Percentiles rank a stretch among this genome's conserved stretches.
Conservation (phyloP, 2,797 vertebrate genomes). For the Chromis chromis region DNA sequence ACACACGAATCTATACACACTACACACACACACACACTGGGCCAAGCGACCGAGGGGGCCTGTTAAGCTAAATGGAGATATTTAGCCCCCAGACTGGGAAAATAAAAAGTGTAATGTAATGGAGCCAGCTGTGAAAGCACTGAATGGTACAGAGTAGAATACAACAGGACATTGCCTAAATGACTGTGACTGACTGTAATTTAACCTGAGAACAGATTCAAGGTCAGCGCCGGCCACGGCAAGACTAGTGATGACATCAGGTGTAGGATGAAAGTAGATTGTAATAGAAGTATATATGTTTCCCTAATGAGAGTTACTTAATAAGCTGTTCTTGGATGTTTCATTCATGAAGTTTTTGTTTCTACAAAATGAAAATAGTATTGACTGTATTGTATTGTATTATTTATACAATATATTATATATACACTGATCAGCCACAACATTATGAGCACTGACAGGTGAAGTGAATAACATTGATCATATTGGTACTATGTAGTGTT, state of each 20-base stretch:
- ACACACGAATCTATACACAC: slow-evolving; percentile 13
- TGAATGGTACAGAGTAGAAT: slow-evolving; percentile 62
- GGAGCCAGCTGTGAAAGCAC: slow-evolving; percentile 81
- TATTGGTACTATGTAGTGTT: too few relatives aligned
- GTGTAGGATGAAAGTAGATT: background rate
- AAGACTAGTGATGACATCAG: slow-evolving; percentile 10
- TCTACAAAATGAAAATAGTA: background rate
- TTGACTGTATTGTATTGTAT: too few relatives aligned
- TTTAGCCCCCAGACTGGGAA: slow-evolving; percentile 79
- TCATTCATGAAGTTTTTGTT: too few relatives aligned
- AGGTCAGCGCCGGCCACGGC: slow-evolving; percentile 18
- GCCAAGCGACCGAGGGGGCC: slow-evolving; percentile 63
- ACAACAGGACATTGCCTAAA: slow-evolving; percentile 38
- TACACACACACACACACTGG: slow-evolving; percentile 34
- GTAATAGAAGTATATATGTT: background rate
- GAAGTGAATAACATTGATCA: too few relatives aligned
- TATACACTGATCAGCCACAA: too few relatives aligned
- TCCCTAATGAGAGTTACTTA: slow-evolving; percentile 6
- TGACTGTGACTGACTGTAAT: slow-evolving; percentile 8
- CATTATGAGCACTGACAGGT: too few relatives aligned
- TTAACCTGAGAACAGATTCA: slow-evolving; percentile 34
- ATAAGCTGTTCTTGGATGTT: background rate
- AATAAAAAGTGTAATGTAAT: slow-evolving; percentile 83
- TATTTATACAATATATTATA: too few relatives aligned
- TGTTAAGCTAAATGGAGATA: slow-evolving; percentile 78